Percentiles rank a stretch among this genome's conserved stretches.
phyloP scores from a whole-genome alignment of 2,797 vertebrate species.

The Syncerus caffer region DNA sequence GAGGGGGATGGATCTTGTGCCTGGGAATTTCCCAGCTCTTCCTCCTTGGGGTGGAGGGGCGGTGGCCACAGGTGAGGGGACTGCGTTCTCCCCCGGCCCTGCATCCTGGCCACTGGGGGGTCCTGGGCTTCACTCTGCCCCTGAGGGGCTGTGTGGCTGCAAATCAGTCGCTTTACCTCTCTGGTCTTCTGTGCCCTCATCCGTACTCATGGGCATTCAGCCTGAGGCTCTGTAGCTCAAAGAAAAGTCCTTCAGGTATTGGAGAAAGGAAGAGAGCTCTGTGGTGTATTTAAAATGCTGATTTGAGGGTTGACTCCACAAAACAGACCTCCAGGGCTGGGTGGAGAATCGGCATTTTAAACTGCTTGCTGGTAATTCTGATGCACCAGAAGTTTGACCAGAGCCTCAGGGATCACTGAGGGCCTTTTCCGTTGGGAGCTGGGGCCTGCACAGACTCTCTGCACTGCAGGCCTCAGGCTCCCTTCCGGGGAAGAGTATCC shows the following conservation, averaged over 20 bases:
- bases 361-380: accelerated
- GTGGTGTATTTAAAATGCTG: accelerated
- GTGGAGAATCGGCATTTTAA: background rate
- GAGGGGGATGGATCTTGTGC: background rate
- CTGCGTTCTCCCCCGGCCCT: background rate
- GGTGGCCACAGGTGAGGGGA: background rate
- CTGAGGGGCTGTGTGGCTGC: background rate
- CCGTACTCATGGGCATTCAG: accelerated
- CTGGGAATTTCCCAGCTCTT: background rate
- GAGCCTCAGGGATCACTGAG: accelerated
- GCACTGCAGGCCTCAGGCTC: background rate
- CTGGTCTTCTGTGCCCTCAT: background rate
- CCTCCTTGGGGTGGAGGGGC: background rate
- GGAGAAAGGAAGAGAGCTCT: too few species aligned
- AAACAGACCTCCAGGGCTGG: background rate
- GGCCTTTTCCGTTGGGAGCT: accelerated
- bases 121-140: background rate
- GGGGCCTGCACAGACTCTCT: background rate
- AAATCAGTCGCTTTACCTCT: background rate
- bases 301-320: accelerated
- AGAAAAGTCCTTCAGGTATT: background rate
- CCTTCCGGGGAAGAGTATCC: background rate
- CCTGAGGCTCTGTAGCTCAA: background rate
- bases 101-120: background rate
- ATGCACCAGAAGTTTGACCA: background rate